Evolutionary conservation across 2,888 invertebrate species (phyloP).

Genomic region (Lithodes maja): DNA sequence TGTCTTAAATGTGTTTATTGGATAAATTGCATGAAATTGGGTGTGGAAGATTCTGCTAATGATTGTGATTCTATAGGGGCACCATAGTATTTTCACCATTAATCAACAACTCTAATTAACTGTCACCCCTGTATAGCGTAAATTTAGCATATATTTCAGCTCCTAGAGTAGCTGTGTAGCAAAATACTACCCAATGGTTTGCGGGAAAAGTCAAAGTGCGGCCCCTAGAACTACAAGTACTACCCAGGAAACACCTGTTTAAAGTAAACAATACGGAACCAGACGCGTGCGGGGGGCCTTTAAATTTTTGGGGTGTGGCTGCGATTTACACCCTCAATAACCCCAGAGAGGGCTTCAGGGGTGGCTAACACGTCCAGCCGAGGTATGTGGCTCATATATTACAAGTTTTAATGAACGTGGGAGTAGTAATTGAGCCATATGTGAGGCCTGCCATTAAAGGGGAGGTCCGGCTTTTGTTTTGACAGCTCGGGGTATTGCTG

Average conservation of each 20-base stretch:
- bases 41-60: too few species aligned
- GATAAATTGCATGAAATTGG: too few species aligned
- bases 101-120: too few species aligned
- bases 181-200: neutral
- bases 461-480: neutral
- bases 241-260: neutral
- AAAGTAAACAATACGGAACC: neutral
- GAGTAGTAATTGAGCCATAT: neutral
- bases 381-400: neutral
- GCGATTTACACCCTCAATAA: neutral
- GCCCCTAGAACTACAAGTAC: neutral
- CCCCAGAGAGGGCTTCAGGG: neutral
- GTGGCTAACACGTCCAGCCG: neutral
- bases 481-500: neutral
- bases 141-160: conserved; percentile 13
- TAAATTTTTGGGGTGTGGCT: neutral
- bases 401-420: neutral
- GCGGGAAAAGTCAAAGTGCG: neutral
- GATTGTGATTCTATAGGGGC: too few species aligned
- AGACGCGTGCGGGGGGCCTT: neutral
- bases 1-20: too few species aligned
- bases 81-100: too few species aligned
- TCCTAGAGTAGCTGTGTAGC: neutral
- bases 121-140: conserved; percentile 5
- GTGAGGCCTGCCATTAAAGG: neutral